Conservation (phyloP, 2,888 invertebrate genomes). For the Troglohyphantes excavatus region DNA sequence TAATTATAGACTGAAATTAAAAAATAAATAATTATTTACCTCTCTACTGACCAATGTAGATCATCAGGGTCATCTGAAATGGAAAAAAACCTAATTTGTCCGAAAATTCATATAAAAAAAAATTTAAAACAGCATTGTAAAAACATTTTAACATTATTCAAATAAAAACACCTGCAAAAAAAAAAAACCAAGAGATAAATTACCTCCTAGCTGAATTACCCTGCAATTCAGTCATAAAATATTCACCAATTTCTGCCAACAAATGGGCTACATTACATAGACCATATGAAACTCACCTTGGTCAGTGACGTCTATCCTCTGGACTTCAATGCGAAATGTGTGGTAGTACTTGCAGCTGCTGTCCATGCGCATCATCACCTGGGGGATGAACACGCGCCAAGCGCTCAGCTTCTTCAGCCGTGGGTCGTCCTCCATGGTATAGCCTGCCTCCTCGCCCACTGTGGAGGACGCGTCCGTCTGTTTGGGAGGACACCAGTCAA, state of each 20-base stretch:
- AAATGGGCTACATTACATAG: no score
- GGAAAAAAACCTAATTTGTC: constrained; percentile 24
- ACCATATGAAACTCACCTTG: constrained; percentile 69
- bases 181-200: not conserved
- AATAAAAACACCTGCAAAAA: not conserved
- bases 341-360: constrained; percentile 80
- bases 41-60: constrained; percentile 86
- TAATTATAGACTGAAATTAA: constrained; percentile 4
- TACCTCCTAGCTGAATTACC: no score
- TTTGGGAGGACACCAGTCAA: not conserved
- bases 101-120: not conserved
- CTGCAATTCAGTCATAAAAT: no score
- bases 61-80: constrained; percentile 81
- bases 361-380: constrained; percentile 84
- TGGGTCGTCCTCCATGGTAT: constrained; percentile 79
- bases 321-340: constrained; percentile 83
- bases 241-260: no score
- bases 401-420: constrained; percentile 86
- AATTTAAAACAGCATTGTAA: constrained; percentile 5
- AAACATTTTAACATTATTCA: no score
- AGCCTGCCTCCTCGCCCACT: constrained; percentile 42
- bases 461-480: constrained; percentile 52
- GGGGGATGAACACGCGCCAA: constrained; percentile 87
- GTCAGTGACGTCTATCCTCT: constrained; percentile 82
- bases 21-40: constrained; percentile 23